Base-by-base conservation (phyloP, 1,140 invertebrate genomes). In the Drosophila bipectinata region DNA sequence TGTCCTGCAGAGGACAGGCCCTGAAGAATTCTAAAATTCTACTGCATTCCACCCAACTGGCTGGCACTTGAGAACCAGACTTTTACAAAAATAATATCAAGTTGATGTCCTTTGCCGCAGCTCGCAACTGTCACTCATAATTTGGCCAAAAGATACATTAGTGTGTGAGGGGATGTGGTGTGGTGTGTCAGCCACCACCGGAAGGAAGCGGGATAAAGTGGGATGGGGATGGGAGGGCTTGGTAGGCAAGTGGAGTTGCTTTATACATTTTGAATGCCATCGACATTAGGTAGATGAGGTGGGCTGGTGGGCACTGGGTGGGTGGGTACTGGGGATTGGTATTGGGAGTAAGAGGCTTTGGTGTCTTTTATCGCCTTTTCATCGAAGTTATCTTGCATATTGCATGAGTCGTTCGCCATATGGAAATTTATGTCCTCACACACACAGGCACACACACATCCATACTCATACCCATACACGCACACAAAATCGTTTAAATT, bases 291-390 rank as follows among this genome's bases (percentile, higher is more conserved):
- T 39, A 69, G 69, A 48, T 55, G 49, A 77, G 74, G 77, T 47
- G 37, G 37, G 30, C 21, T 15, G 60, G 39, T 45, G 67, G 56
- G 7, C 6, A 18, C 18, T 1, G 12, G 10, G 37, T n/a, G 37
- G 37, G 37, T n/a, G 3, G 39, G 12, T n/a, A 2, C n/a, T n/a
- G 12, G 39, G 41, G 41, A n/a, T 47, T 18, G 44, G 44, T 9
- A 21, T 9, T 18, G 44, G 34, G 72, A 32, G 66, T 69, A 68
- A 69, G 72, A 66, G 72, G 72, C 72, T 75, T 75, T 75, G 72
- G 72, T 66, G 73, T 87, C 81, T 84, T 84, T 85, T 84, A 84
- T 87, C 82, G 82, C 81, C 81, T 87, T 84, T 87, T 84, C 81
- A 84, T 84, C 81, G 82, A 81, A 79, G 81, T 77, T 87, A 81